A percentile compares a stretch with the other conserved stretches of the same genome.
These are phyloP conservation scores for Strigamia maritima DNA, from an alignment of 2,888 invertebrate species.

Conservation along the genomic window DNA sequence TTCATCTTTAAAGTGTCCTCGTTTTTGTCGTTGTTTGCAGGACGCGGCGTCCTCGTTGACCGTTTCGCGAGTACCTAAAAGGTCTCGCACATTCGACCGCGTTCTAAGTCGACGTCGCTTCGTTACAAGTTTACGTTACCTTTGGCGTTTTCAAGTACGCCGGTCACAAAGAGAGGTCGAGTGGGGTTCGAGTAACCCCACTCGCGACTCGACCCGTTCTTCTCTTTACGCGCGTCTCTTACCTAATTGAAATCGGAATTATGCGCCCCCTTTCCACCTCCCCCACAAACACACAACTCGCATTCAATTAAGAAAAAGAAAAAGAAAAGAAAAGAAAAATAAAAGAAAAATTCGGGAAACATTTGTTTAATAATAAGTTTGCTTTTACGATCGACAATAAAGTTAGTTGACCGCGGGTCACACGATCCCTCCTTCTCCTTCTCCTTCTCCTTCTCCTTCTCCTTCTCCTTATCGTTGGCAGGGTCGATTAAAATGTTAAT, in stretches of 20 bases:
- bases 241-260: conserved; percentile 21
- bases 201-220: conserved; percentile 18
- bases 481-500: conserved; percentile 1
- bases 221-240: neutral
- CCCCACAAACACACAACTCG: too few relatives aligned
- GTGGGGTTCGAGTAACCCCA: conserved; percentile 8
- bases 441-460: neutral
- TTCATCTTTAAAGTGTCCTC: conserved; percentile 1
- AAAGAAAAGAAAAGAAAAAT: too few relatives aligned
- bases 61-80: neutral
- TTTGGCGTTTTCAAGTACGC: conserved; percentile 5
- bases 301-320: too few relatives aligned
- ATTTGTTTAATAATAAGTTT: neutral
- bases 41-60: neutral
- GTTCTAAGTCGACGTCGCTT: neutral
- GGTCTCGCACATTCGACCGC: conserved; percentile 16
- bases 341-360: too few relatives aligned
- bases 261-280: neutral
- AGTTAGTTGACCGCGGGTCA: conserved; percentile 9
- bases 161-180: neutral
- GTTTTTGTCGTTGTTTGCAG: neutral
- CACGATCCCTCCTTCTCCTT: neutral
- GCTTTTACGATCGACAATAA: neutral
- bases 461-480: neutral
- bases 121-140: conserved; percentile 10